phyloP scores from a whole-genome alignment of 2,888 invertebrate genomes.

The Holacanthella duospinosa region DNA sequence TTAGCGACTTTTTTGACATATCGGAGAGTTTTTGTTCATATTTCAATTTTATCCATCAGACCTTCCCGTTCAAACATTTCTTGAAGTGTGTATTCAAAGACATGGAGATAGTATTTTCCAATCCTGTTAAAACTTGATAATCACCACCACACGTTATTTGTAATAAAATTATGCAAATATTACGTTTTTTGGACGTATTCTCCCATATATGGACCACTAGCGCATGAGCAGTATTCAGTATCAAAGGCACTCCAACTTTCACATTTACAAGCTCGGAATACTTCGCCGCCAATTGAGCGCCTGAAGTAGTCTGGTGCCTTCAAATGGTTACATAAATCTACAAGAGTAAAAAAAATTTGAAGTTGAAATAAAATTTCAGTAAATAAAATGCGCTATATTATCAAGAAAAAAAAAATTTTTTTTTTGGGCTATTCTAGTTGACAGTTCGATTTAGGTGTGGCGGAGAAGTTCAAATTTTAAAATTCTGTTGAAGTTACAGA shows the following conservation, averaged over 20 bases:
- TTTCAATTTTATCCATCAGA: too few species aligned
- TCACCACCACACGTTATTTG: neutral
- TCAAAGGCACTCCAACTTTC: slow-evolving; percentile 13
- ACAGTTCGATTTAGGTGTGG: too few species aligned
- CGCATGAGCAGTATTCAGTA: neutral
- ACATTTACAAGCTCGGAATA: slow-evolving; percentile 20
- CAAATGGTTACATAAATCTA: slow-evolving; percentile 23
- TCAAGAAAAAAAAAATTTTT: too few species aligned
- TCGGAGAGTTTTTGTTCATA: too few species aligned
- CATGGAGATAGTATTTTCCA: neutral
- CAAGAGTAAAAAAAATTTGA: too few species aligned
- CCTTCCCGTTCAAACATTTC: neutral
- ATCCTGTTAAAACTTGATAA: neutral
- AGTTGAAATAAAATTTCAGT: too few species aligned
- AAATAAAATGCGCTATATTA: too few species aligned
- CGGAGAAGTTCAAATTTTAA: too few species aligned
- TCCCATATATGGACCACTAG: neutral
- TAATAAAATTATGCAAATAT: neutral
- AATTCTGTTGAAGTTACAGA: neutral
- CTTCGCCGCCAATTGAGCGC: slow-evolving; percentile 13
- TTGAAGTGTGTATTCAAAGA: neutral
- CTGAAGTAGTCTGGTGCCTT: slow-evolving; percentile 20
- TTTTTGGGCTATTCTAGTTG: too few species aligned
- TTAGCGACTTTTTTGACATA: too few species aligned
- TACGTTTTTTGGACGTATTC: neutral